Evolutionary conservation across 2,113 vertebrate species (phyloP).

Genomic region (Salvelinus alpinus): DNA sequence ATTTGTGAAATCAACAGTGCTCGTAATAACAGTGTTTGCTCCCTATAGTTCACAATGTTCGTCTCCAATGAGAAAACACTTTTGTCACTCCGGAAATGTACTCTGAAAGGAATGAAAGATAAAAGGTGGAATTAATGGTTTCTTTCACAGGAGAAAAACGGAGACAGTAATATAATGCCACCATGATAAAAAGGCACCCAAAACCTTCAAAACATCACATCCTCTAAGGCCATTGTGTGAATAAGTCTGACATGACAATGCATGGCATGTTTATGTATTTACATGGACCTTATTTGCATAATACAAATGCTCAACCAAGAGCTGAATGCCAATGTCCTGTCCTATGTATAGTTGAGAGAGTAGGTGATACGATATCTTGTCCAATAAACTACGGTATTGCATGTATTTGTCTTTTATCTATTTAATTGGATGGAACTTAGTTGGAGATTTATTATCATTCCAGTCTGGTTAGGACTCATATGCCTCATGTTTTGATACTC

Average conservation of each 20-base stretch:
- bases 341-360: background rate
- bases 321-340: background rate
- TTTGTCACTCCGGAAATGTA: slow-evolving; percentile 32
- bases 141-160: slow-evolving; percentile 22
- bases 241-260: slow-evolving; percentile 14
- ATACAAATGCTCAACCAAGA: background rate
- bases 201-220: slow-evolving; percentile 18
- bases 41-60: slow-evolving; percentile 8
- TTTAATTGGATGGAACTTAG: background rate
- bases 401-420: background rate
- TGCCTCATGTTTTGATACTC: no score
- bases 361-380: background rate
- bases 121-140: slow-evolving; percentile 35
- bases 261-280: background rate
- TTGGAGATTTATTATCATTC: background rate
- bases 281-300: slow-evolving; percentile 7
- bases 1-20: slow-evolving; percentile 26
- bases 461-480: no score
- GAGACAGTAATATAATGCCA: slow-evolving; percentile 11
- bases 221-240: slow-evolving; percentile 9
- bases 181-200: background rate
- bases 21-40: slow-evolving; percentile 33
- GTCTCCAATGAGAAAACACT: slow-evolving; percentile 20
- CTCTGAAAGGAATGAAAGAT: slow-evolving; percentile 26
- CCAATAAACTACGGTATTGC: background rate